Evolutionary conservation across 2,797 vertebrate genomes (phyloP).

Genomic region (Pelobates cultripes): DNA sequence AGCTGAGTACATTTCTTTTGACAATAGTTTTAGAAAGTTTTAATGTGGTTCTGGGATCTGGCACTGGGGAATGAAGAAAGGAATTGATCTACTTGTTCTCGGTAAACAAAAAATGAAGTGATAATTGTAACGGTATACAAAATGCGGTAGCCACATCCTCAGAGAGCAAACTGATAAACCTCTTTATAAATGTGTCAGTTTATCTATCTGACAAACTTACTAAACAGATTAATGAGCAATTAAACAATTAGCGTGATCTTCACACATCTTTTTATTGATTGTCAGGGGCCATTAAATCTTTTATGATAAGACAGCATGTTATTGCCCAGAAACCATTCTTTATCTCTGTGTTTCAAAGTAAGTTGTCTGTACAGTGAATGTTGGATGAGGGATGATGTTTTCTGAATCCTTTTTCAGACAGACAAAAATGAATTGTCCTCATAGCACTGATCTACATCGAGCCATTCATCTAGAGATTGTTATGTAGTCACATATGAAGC

Average conservation of each 20-base stretch:
- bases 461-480: conserved; percentile 55
- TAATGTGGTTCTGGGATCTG: too few relatives aligned
- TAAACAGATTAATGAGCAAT: conserved; percentile 48
- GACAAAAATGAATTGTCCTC: conserved; percentile 55
- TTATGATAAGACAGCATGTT: conserved; percentile 64
- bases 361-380: conserved; percentile 75
- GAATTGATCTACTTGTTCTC: not conserved
- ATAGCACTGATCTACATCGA: conserved; percentile 49
- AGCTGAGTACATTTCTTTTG: too few relatives aligned
- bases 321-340: conserved; percentile 76
- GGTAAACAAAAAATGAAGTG: not conserved
- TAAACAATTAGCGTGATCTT: conserved; percentile 71
- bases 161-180: conserved; percentile 17
- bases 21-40: not conserved
- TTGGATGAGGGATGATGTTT: conserved; percentile 63
- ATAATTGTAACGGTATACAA: conserved; percentile 12
- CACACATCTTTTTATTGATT: conserved; percentile 67
- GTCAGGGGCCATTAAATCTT: conserved; percentile 72
- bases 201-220: conserved; percentile 34
- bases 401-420: conserved; percentile 46
- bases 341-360: conserved; percentile 72
- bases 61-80: not conserved
- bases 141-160: conserved; percentile 6
- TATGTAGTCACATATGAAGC: conserved; percentile 54
- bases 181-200: not conserved